These are phyloP conservation scores for Chaetophractus vellerosus DNA, from an alignment of 2,797 vertebrate genomes.

Conservation along the genomic window DNA sequence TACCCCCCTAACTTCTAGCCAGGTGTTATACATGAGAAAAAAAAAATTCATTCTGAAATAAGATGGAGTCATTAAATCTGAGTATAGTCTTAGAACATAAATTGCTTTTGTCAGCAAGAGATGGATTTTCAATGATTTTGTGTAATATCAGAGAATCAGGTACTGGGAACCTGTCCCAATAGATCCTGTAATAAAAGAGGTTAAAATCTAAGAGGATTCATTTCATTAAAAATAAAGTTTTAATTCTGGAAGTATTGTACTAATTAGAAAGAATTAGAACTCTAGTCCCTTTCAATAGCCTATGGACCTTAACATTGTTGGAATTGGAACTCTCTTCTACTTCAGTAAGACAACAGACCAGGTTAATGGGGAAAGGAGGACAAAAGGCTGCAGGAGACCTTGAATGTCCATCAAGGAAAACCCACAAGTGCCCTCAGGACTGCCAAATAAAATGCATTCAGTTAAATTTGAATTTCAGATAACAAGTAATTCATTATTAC, in stretches of 20 bases:
- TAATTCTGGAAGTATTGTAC: not conserved
- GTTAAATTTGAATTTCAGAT: slow-evolving; percentile 65
- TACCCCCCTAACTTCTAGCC: not conserved
- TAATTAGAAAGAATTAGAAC: not conserved
- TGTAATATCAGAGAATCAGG: not conserved
- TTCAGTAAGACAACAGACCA: not conserved
- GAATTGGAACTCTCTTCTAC: not conserved
- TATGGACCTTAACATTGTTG: not conserved
- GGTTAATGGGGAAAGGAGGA: not conserved
- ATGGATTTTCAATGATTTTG: not conserved
- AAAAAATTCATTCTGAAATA: not conserved
- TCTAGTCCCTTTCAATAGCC: not conserved
- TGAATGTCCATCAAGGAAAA: not conserved
- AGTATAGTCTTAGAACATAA: not conserved
- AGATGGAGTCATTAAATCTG: not conserved
- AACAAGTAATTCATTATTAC: slow-evolving; percentile 15
- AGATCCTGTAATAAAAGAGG: not conserved
- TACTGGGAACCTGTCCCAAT: not conserved
- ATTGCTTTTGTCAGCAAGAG: not conserved
- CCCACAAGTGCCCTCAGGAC: not conserved
- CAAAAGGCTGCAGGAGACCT: not conserved
- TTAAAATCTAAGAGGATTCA: not conserved
- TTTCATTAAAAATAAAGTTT: not conserved
- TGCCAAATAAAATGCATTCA: not conserved
- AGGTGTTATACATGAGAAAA: accelerated